A percentile compares a stretch with the other conserved stretches of the same genome.
Conservation (phyloP, 2,113 vertebrate genomes). For the Puffinus mauretanicus region DNA sequence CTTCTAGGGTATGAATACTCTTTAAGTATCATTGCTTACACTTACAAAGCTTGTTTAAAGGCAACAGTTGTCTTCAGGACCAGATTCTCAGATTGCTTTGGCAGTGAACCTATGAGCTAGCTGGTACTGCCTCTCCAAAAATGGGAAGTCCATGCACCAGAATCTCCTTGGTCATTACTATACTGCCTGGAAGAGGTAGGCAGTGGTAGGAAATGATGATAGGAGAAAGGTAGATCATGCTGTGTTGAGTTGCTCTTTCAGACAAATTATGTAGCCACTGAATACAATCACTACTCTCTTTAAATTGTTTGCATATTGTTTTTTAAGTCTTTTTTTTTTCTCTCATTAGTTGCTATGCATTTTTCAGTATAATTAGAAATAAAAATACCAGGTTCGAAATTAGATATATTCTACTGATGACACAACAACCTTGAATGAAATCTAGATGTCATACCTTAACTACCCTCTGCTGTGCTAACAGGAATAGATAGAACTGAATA, state of each 20-base stretch:
- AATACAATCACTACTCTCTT: neutral
- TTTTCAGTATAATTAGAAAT: neutral
- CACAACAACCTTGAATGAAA: neutral
- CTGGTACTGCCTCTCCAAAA: neutral
- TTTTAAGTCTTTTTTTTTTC: neutral
- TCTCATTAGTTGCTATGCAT: neutral
- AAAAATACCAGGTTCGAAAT: neutral
- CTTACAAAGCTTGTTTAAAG: neutral
- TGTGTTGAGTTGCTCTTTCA: neutral
- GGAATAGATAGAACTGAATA: neutral
- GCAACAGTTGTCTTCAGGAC: neutral
- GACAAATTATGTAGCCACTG: neutral
- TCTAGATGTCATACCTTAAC: neutral
- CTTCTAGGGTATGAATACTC: neutral
- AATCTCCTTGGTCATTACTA: neutral
- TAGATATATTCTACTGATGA: neutral
- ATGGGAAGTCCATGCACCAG: neutral
- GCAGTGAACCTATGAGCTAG: neutral
- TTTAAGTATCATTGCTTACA: neutral
- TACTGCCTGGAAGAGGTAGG: neutral
- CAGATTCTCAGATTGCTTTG: neutral
- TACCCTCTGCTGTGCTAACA: neutral
- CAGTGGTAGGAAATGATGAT: accelerated
- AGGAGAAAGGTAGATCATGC: neutral
- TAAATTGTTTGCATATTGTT: neutral